Conservation (phyloP, 2,888 invertebrate genomes). For the Brenthis ino region DNA sequence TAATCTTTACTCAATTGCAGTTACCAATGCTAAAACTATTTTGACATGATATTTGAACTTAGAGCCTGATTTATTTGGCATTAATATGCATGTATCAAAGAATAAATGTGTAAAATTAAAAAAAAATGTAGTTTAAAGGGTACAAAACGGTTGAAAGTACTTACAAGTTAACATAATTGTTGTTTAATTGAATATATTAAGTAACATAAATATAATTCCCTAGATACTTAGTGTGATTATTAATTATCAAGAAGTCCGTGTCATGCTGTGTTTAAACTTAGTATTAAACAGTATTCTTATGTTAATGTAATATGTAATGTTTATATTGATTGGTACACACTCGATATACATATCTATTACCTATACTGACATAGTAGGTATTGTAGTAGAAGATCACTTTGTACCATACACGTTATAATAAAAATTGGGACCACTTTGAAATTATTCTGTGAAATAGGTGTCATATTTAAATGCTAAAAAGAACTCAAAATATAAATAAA, state of each 20-base stretch:
- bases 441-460: slow-evolving; percentile 5
- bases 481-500: slow-evolving; percentile 7
- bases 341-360: slow-evolving; percentile 1
- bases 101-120: too few species aligned
- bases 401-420: slow-evolving; percentile 2
- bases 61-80: too few species aligned
- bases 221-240: too few species aligned
- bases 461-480: slow-evolving; percentile 7
- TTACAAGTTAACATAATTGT: too few species aligned
- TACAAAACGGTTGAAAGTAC: too few species aligned
- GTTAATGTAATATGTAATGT: slow-evolving; percentile 5
- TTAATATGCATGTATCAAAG: too few species aligned
- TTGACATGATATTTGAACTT: too few species aligned
- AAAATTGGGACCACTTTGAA: slow-evolving; percentile 11
- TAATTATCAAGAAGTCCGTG: background rate
- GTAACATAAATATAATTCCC: too few species aligned
- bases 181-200: too few species aligned
- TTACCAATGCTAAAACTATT: too few species aligned
- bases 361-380: background rate
- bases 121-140: too few species aligned
- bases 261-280: slow-evolving; percentile 13
- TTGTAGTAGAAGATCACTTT: slow-evolving; percentile 4
- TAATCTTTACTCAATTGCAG: too few species aligned
- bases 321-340: slow-evolving; percentile 1
- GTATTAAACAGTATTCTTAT: slow-evolving; percentile 12